Evolutionary conservation across 2,797 vertebrate genomes (phyloP).

Genomic region (Poeciliopsis infans): DNA sequence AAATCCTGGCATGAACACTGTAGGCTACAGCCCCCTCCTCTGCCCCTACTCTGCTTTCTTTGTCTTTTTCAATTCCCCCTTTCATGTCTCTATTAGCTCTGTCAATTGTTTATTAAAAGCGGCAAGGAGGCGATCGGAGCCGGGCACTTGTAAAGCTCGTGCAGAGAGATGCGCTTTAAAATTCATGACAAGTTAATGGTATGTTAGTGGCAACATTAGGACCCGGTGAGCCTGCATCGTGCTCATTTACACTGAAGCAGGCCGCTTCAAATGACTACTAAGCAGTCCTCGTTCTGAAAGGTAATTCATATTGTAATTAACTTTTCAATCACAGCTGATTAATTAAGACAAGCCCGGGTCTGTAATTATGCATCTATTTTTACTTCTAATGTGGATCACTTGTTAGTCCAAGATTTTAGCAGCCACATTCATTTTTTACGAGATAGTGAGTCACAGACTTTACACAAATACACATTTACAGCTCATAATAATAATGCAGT

Average conservation of each 20-base stretch:
- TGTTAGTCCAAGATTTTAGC: constrained; percentile 68
- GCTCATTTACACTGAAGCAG: constrained; percentile 82
- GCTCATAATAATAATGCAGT: neutral
- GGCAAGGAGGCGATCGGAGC: constrained; percentile 57
- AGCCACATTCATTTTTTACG: constrained; percentile 27
- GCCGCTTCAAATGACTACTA: constrained; percentile 83
- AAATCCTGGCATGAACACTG: constrained; percentile 49
- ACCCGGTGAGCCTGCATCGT: constrained; percentile 56
- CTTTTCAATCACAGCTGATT: constrained; percentile 88
- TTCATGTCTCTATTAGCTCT: constrained; percentile 83
- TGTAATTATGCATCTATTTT: constrained; percentile 87
- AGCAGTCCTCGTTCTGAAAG: constrained; percentile 82
- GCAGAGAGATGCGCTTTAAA: constrained; percentile 76
- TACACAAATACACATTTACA: constrained; percentile 25
- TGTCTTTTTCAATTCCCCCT: constrained; percentile 46
- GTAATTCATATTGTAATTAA: constrained; percentile 89
- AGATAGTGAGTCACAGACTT: constrained; percentile 33
- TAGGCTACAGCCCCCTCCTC: constrained; percentile 32
- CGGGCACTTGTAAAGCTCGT: constrained; percentile 74
- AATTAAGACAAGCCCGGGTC: constrained; percentile 81
- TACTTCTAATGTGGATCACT: constrained; percentile 69
- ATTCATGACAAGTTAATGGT: constrained; percentile 85
- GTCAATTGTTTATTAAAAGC: constrained; percentile 86
- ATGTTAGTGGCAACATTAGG: constrained; percentile 82
- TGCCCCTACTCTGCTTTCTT: constrained; percentile 21